Base-by-base conservation (phyloP, 1,140 invertebrate genomes). In the Lethrus apterus region DNA sequence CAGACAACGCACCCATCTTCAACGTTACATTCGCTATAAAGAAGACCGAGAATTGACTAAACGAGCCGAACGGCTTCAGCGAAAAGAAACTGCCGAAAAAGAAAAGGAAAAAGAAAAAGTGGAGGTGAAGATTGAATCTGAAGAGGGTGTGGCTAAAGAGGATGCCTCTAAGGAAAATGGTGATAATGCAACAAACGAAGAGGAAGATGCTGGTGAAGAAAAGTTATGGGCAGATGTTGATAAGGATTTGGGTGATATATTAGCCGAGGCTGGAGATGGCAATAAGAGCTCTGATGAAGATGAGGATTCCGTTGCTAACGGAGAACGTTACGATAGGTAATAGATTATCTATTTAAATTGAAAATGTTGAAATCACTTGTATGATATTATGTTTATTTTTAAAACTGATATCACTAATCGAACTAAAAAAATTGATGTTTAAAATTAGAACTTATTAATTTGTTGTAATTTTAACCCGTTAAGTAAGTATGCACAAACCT, bases 161-260 rank as follows among this genome's bases (percentile, higher is more conserved):
- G 38, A 44, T 15, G 41, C 44, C 42, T 57, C n/a, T 3, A 47
- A 32, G 23, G 40, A 57, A 26, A 52, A 40, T 41, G 40, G 19
- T 8, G 44, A 31, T n/a, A 26, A 31, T 26, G 24, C 4, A 2
- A 15, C 30, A 18, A 24, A 34, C 20, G 68, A 70, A 10, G 65
- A 65, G 11, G 68, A 71, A 13, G 67, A 71, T 54, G 71, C 67
- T 0, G 77, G 71, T 34, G 78, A 81, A 56, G 79, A 83, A 49
- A 81, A 81, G 55, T 50, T 82, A 4, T 83, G 80, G 80, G 80
- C 80, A 13, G 81, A 83, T 63, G 81, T 84, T 5, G 81, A 85
- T 56, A 84, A 85, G 61, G 81, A 84, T 62, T 69, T 85, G 33
- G 80, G 78, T 1, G 81, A 84, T 51, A 67, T 84, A 15, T 62